Percentiles rank a stretch among this genome's conserved stretches.
phyloP scores from a whole-genome alignment of 2,888 invertebrate species.

The Panzeria rudis region DNA sequence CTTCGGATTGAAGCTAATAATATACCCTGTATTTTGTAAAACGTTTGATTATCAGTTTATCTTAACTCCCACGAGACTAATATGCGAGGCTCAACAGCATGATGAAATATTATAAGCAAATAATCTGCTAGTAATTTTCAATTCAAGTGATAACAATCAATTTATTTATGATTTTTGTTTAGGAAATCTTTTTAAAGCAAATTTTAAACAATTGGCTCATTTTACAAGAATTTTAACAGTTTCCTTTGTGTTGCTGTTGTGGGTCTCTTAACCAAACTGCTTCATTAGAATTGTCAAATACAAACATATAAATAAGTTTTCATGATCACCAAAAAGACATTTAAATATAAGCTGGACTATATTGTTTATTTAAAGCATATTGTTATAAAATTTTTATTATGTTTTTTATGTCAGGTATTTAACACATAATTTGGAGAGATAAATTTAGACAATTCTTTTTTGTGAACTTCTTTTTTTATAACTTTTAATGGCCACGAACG shows the following conservation, averaged over 20 bases:
- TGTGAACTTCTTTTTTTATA: not conserved
- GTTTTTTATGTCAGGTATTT: constrained; percentile 32
- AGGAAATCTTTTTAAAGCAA: not conserved
- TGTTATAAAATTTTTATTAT: constrained; percentile 8
- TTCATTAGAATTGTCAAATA: not conserved
- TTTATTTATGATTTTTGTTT: not conserved
- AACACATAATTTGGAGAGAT: constrained; percentile 18
- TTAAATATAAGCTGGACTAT: not conserved
- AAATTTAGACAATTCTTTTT: constrained; percentile 2
- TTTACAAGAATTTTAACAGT: too few species aligned
- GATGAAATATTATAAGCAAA: too few species aligned
- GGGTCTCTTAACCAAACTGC: not conserved
- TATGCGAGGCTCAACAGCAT: too few species aligned
- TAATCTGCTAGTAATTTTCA: too few species aligned
- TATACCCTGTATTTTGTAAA: not conserved
- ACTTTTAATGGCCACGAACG: not conserved
- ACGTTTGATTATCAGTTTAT: not conserved
- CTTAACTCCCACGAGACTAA: not conserved
- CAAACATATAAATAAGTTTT: not conserved
- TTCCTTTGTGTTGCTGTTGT: too few species aligned
- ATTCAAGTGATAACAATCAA: not conserved
- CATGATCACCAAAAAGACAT: not conserved
- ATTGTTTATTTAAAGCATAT: not conserved
- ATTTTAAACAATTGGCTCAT: too few species aligned
- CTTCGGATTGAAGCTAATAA: not conserved